Evolutionary conservation across 2,113 vertebrate genomes (phyloP).

Genomic region (Platysteira castanea): DNA sequence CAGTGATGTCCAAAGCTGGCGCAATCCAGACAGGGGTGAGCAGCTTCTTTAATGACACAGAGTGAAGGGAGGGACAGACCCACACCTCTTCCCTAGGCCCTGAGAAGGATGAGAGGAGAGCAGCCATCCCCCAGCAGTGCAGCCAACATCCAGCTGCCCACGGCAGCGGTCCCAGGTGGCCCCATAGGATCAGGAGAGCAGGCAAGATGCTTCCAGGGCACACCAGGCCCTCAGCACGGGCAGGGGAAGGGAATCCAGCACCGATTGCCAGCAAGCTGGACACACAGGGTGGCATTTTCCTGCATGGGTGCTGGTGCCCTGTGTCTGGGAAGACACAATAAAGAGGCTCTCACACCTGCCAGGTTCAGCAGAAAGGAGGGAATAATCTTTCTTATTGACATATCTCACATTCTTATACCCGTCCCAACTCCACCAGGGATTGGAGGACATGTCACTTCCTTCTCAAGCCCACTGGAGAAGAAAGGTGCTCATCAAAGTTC

Average conservation of each 20-base stretch:
- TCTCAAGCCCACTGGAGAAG: too few species aligned
- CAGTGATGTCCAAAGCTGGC: neutral
- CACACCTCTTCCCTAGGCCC: neutral
- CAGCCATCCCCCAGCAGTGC: neutral
- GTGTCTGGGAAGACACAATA: too few species aligned
- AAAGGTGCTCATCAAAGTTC: too few species aligned
- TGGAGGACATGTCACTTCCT: too few species aligned
- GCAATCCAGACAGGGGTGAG: neutral
- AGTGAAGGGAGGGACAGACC: neutral
- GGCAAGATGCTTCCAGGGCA: neutral
- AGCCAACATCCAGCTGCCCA: neutral
- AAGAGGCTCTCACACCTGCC: too few species aligned
- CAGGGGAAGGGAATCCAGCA: neutral
- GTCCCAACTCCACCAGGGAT: too few species aligned
- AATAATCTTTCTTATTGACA: too few species aligned
- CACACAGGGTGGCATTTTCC: neutral
- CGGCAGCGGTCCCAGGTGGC: rapidly evolving
- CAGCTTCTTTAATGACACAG: neutral
- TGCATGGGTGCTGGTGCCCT: neutral
- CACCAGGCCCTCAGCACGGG: rapidly evolving
- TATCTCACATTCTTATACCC: too few species aligned
- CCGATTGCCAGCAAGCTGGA: neutral
- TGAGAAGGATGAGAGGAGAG: neutral
- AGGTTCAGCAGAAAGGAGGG: too few species aligned
- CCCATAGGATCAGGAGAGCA: neutral